A percentile compares a stretch with the other conserved stretches of the same genome.
These are phyloP conservation scores for Cacoxenus indagator DNA, from an alignment of 2,888 invertebrate species.

Conservation along the genomic window DNA sequence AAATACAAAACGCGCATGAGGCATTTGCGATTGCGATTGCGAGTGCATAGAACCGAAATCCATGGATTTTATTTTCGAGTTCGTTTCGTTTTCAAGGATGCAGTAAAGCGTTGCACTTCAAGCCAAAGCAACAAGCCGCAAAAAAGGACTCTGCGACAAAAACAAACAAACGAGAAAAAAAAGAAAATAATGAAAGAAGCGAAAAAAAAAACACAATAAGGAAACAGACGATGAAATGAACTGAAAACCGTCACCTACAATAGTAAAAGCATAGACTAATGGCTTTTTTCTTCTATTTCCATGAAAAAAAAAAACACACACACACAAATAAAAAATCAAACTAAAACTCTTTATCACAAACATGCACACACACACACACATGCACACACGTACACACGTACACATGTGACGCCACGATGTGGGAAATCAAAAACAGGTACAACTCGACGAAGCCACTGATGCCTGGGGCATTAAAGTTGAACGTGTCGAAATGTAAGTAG, in stretches of 20 bases:
- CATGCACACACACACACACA: constrained; percentile 16
- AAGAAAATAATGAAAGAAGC: background rate
- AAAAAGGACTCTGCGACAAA: too few species aligned
- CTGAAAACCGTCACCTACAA: constrained; percentile 22
- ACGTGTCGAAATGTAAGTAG: constrained; percentile 93
- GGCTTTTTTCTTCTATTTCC: constrained; percentile 59
- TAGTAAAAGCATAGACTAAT: constrained; percentile 56
- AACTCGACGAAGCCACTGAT: constrained; percentile 91
- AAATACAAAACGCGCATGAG: background rate
- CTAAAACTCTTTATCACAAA: constrained; percentile 23
- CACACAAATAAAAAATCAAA: constrained; percentile 24
- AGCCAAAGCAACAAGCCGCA: background rate
- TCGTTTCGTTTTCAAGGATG: constrained; percentile 14
- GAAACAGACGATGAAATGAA: constrained; percentile 22
- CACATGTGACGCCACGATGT: constrained; percentile 34
- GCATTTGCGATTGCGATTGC: background rate
- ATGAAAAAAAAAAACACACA: constrained; percentile 17
- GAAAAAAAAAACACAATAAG: constrained; percentile 12
- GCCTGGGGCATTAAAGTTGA: constrained; percentile 97
- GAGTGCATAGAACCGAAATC: background rate
- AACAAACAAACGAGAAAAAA: background rate
- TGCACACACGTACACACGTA: constrained; percentile 29
- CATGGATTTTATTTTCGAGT: constrained; percentile 2
- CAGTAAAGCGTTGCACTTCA: constrained; percentile 4
- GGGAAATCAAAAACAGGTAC: constrained; percentile 72